Base-by-base conservation (phyloP, 2,113 vertebrate species). In the Ploceus nigricollis region DNA sequence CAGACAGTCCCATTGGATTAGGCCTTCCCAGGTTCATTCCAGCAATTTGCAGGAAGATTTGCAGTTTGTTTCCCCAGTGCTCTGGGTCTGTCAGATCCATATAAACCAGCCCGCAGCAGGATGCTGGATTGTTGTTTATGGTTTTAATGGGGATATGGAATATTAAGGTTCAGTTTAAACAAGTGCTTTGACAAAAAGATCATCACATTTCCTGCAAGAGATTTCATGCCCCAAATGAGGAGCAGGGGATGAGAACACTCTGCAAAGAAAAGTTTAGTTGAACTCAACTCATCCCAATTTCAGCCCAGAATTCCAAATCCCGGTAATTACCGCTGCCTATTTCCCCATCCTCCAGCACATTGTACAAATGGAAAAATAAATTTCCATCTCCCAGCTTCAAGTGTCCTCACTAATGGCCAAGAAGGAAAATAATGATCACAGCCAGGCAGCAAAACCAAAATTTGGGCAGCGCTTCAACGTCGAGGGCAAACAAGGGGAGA, bases 1-100 rank as follows among this genome's bases (percentile, higher is more conserved):
- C 75, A 84, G 73, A 89, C 7, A 90, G 89, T 90, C 69, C 97
- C 82, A 23, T 57, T 71, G 86, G 97, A 96, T 97, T 96, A 80
- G 37, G 22, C 71, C 69, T 94, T 82, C 88, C 90, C 80, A 50
- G 80, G 33, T 25, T 91, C 63, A 45, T 42, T 5, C 71, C 13
- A 48, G 58, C 51, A 45, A 54, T 82, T 65, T 80, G 37, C 79
- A 50, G 68, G 53, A 58, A 39, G 45, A 45, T 89, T 33, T 53
- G 69, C 65, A 1, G 5, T 53, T 94, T 75, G 82, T 77, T 96
- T 45, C 8, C 54, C 22, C 33, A 4, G 48, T 8, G 19, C 50
- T n/a, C 76, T 10, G 40, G 30, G 13, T 20, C 83, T 94, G 89
- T 80, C 93, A 57, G 71, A 68, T 63, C 50, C 42, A 1, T 2